Percentiles rank a stretch among this genome's conserved stretches.
Evolutionary conservation across 1,140 invertebrate genomes (phyloP).

Genomic region (Eumeta japonica): DNA sequence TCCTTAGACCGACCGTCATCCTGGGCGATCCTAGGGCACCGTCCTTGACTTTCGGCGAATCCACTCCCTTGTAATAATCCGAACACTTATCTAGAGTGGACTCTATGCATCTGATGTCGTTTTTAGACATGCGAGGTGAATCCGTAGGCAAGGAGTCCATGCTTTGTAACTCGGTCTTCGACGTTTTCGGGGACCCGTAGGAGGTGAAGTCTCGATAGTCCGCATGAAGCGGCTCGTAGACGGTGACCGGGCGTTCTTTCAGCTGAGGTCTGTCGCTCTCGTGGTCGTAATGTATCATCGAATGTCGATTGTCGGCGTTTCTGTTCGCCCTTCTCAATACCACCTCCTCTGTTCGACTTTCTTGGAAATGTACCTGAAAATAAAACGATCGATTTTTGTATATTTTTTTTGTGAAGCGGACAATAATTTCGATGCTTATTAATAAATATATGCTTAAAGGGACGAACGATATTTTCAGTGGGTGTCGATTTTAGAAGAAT

Average conservation of each 20-base stretch:
- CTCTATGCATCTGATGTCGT: conserved; percentile 32
- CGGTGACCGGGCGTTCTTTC: conserved; percentile 41
- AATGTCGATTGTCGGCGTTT: conserved; percentile 43
- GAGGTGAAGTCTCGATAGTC: conserved; percentile 44
- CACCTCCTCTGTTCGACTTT: conserved; percentile 33
- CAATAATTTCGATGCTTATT: no score
- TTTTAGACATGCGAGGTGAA: conserved; percentile 51
- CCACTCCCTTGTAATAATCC: conserved; percentile 50
- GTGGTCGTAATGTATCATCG: conserved; percentile 52
- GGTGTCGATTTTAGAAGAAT: no score
- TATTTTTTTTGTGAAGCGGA: no score
- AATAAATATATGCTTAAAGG: no score
- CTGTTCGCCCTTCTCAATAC: conserved; percentile 35
- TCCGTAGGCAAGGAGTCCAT: conserved; percentile 57
- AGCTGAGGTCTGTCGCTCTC: conserved; percentile 38
- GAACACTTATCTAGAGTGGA: conserved; percentile 10
- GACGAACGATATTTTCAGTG: no score
- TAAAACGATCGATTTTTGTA: conserved; percentile 4
- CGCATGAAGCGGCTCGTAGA: conserved; percentile 41
- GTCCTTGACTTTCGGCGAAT: conserved; percentile 49
- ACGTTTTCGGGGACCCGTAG: conserved; percentile 43
- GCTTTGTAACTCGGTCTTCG: conserved; percentile 43
- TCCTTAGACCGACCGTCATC: conserved; percentile 36
- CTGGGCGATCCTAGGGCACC: conserved; percentile 36
- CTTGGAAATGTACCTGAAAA: conserved; percentile 46